Conservation (phyloP, 2,797 vertebrate genomes). For the Pachyuromys duprasi region DNA sequence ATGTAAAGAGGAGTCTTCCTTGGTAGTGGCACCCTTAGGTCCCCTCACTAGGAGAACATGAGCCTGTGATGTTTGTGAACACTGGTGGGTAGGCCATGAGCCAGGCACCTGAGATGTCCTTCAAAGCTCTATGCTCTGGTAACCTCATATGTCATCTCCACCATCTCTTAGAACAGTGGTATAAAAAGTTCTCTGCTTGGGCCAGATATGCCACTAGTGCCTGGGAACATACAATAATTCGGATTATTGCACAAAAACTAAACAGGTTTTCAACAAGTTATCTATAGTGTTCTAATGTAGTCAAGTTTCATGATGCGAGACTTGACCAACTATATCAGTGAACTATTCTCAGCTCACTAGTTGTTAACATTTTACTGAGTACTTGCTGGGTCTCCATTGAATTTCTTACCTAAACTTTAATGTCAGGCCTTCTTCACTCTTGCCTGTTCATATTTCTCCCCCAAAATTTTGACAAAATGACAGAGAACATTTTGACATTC, state of each 20-base stretch:
- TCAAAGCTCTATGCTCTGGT: background rate
- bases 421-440: background rate
- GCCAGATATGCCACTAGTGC: background rate
- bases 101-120: background rate
- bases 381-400: background rate
- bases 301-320: background rate
- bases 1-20: background rate
- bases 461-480: constrained; percentile 10
- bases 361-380: background rate
- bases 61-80: background rate
- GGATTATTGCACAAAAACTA: background rate
- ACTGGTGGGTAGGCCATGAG: background rate
- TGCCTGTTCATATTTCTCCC: background rate
- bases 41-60: background rate
- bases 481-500: constrained; percentile 30
- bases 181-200: background rate
- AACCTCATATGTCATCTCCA: background rate
- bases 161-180: background rate
- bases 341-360: background rate
- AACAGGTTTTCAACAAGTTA: background rate
- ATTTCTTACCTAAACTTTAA: constrained; percentile 48
- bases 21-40: background rate
- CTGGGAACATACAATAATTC: background rate
- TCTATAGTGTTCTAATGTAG: background rate
- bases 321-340: background rate